These are phyloP conservation scores for Sphecodes monilicornis DNA, from an alignment of 2,888 invertebrate genomes.

Conservation along the genomic window DNA sequence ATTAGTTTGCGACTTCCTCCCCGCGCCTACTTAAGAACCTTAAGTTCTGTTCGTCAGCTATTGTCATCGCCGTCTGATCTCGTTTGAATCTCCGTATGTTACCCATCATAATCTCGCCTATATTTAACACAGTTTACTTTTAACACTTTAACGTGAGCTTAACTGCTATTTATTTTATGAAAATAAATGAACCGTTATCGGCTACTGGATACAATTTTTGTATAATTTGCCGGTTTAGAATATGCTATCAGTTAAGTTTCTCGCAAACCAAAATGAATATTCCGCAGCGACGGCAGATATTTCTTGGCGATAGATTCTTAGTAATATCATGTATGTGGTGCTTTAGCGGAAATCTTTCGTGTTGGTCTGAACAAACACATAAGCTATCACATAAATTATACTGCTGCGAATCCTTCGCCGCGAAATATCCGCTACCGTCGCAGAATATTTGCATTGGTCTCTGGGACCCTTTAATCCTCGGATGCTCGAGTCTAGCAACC, in stretches of 20 bases:
- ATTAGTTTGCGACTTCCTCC: too few relatives aligned
- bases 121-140: too few relatives aligned
- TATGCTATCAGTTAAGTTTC: neutral
- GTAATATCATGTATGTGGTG: neutral
- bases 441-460: conserved; percentile 11
- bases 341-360: neutral
- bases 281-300: neutral
- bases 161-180: neutral
- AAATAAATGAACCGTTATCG: neutral
- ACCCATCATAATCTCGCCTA: too few relatives aligned
- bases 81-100: too few relatives aligned
- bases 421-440: conserved; percentile 6
- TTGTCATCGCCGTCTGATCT: too few relatives aligned
- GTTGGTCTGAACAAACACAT: neutral
- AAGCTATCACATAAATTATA: neutral
- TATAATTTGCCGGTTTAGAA: neutral
- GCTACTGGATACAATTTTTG: neutral
- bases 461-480: conserved; percentile 2
- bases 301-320: neutral
- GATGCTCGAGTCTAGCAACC: neutral
- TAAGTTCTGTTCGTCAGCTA: too few relatives aligned
- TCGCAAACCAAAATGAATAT: neutral
- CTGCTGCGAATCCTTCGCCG: neutral
- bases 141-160: neutral
- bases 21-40: too few relatives aligned